Evolutionary conservation across 1,140 invertebrate species (phyloP).

Genomic region (Caenorhabditis inopinata): DNA sequence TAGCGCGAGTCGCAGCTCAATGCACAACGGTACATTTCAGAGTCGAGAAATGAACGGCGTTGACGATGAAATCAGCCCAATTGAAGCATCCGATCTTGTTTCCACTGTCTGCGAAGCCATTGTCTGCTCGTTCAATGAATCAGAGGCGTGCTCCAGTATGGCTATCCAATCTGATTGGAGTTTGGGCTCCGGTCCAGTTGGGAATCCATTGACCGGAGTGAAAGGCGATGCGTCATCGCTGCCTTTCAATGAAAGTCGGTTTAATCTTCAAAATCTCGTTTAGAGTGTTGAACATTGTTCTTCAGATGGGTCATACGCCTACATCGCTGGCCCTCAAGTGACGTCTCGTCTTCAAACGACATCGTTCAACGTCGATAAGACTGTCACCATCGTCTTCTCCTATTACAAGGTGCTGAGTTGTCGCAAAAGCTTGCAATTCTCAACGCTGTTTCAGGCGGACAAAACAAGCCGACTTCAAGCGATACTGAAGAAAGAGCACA

Average conservation of each 20-base stretch:
- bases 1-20: too few species aligned
- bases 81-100: neutral
- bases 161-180: constrained; percentile 49
- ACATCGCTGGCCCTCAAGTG: constrained; percentile 48
- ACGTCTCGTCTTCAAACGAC: constrained; percentile 49
- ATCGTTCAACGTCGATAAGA: constrained; percentile 50
- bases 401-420: constrained; percentile 50
- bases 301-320: constrained; percentile 52
- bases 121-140: constrained; percentile 43
- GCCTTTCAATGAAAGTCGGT: constrained; percentile 50
- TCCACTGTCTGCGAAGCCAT: constrained; percentile 33
- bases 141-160: constrained; percentile 37
- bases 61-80: neutral
- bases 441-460: constrained; percentile 26
- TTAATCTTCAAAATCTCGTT: neutral
- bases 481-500: constrained; percentile 39
- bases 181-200: constrained; percentile 45
- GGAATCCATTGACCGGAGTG: constrained; percentile 55
- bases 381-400: constrained; percentile 53
- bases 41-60: neutral
- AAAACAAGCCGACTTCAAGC: constrained; percentile 45
- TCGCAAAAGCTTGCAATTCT: neutral
- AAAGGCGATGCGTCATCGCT: constrained; percentile 54
- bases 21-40: too few species aligned
- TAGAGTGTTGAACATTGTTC: too few species aligned